Evolutionary conservation across 1,140 invertebrate species (phyloP).

Genomic region (Listronotus oregonensis): DNA sequence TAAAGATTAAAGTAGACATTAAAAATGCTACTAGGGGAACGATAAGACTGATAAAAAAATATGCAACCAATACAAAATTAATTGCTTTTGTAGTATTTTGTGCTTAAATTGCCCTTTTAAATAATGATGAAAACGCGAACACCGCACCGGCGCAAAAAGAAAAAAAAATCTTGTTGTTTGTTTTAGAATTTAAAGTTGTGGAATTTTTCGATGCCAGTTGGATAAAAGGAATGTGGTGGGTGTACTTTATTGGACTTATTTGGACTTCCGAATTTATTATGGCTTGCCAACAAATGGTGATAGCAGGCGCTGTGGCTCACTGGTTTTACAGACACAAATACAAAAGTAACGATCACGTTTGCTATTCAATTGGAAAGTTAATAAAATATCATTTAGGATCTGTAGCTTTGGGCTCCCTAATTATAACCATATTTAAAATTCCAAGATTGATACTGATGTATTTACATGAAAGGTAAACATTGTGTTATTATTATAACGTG

Average conservation of each 20-base stretch:
- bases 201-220: conserved; percentile 73
- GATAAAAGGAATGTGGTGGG: conserved; percentile 90
- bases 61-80: too few relatives aligned
- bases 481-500: too few relatives aligned
- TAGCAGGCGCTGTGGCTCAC: conserved; percentile 83
- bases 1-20: too few relatives aligned
- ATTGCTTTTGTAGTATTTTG: too few relatives aligned
- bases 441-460: conserved; percentile 86
- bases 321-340: conserved; percentile 81
- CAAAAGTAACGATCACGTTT: conserved; percentile 58
- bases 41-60: too few relatives aligned
- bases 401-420: conserved; percentile 86
- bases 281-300: conserved; percentile 88
- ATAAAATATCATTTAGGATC: conserved; percentile 89
- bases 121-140: too few relatives aligned
- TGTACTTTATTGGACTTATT: conserved; percentile 84
- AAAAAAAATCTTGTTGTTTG: too few relatives aligned
- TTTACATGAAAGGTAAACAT: conserved; percentile 84
- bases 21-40: too few relatives aligned
- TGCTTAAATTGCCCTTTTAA: too few relatives aligned
- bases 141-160: too few relatives aligned
- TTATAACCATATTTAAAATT: conserved; percentile 90
- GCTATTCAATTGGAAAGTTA: conserved; percentile 75
- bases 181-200: conserved; percentile 65
- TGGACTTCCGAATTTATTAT: conserved; percentile 92